Evolutionary conservation across 2,797 vertebrate genomes (phyloP).

Genomic region (Podarcis lilfordi): DNA sequence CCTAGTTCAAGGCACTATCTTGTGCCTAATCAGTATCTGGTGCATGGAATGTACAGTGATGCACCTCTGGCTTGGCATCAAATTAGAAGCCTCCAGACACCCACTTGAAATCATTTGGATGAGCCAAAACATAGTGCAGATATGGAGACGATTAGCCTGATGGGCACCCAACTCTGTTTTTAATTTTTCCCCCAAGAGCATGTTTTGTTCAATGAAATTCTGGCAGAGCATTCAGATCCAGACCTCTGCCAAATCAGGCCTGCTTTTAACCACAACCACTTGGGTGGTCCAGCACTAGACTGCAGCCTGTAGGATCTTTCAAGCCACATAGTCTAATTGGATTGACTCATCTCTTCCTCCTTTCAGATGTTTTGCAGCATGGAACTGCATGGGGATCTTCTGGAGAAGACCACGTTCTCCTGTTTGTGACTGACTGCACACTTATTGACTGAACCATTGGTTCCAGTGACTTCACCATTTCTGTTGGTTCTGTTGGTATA

Average conservation of each 20-base stretch:
- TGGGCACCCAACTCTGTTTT: constrained; percentile 54
- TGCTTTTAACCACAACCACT: constrained; percentile 41
- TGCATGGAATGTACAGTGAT: constrained; percentile 44
- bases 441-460: constrained; percentile 40
- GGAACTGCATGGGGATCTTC: neutral
- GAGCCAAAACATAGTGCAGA: neutral
- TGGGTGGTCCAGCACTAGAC: constrained; percentile 69
- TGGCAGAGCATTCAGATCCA: constrained; percentile 44
- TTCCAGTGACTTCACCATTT: neutral
- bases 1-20: constrained; percentile 41
- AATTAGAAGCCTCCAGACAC: constrained; percentile 49
- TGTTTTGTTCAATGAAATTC: neutral
- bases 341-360: constrained; percentile 69
- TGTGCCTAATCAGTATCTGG: constrained; percentile 60
- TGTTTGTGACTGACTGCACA: constrained; percentile 42
- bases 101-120: fast-evolving
- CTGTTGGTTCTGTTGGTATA: neutral
- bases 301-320: constrained; percentile 64
- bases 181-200: constrained; percentile 32
- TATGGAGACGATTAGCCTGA: constrained; percentile 44
- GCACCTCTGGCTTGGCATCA: constrained; percentile 44
- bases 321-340: constrained; percentile 69
- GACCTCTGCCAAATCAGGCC: constrained; percentile 51
- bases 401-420: constrained; percentile 40
- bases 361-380: constrained; percentile 46